phyloP scores from a whole-genome alignment of 2,113 vertebrate species.

The Kryptolebias marmoratus region DNA sequence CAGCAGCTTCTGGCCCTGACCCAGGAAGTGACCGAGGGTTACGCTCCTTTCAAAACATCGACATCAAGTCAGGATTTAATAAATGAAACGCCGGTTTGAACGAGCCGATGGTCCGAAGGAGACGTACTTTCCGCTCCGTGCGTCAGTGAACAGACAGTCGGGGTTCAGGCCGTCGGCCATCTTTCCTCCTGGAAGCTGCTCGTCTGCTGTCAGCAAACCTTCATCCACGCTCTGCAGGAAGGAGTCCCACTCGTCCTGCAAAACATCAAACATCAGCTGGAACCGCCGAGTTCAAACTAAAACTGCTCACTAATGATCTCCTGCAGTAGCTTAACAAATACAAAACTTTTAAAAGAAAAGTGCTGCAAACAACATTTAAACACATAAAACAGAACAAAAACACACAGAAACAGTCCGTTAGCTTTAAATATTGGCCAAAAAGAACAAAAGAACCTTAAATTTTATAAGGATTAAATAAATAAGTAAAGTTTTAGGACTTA shows the following conservation, averaged over 20 bases:
- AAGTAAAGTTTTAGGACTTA: no score
- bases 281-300: background rate
- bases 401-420: no score
- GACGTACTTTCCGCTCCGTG: slow-evolving; percentile 66
- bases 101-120: background rate
- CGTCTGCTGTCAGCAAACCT: slow-evolving; percentile 53
- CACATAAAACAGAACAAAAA: no score
- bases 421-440: no score
- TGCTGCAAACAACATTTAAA: no score
- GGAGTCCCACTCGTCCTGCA: slow-evolving; percentile 75
- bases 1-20: slow-evolving; percentile 69
- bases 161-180: slow-evolving; percentile 48
- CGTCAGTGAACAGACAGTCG: slow-evolving; percentile 54
- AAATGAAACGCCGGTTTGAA: background rate
- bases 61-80: background rate
- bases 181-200: slow-evolving; percentile 34
- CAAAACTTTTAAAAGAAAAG: no score
- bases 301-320: background rate
- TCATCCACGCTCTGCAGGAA: slow-evolving; percentile 74
- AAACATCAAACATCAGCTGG: background rate
- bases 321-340: no score
- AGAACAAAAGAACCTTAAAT: no score
- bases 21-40: slow-evolving; percentile 67
- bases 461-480: no score
- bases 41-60: slow-evolving; percentile 57